Evolutionary conservation across 1,140 invertebrate genomes (phyloP), one percentile per base, ranked within the genome.

Genomic region (Drosophila kepulauana): DNA sequence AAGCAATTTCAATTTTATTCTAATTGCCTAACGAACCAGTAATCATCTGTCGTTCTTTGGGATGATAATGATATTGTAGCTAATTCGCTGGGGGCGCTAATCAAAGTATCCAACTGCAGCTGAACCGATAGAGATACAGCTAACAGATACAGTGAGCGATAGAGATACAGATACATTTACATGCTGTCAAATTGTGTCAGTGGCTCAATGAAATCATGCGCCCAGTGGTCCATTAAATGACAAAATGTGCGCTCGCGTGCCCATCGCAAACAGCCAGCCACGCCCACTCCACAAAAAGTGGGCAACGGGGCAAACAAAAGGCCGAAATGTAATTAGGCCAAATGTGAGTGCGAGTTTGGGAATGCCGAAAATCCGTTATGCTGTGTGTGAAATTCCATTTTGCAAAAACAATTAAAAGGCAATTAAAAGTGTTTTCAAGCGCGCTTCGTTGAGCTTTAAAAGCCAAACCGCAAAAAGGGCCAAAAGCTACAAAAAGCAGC

Each of bases 161-260:
- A 38, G 35, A 38, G 35, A 8, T 25, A 28, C 16, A 38, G 35
- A 38, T 51, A 51, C 16, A 51, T 25, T 28, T 49, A 59, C 62
- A 20, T 46, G 62, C 43, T 61, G 45, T 15, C 72, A 16, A 88
- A 89, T 51, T 88, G 85, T 89, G 89, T 91, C 88, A 88, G 78
- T 85, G 75, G 81, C 72, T 15, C 84, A 91, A 91, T 91, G 65
- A 67, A 91, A 91, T 91, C 88, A 91, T 85, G 57, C 74, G 88
- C 88, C 71, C 88, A 91, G 88, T 91, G 88, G 74, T 79, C 89
- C 89, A 91, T 65, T 88, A 88, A 91, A 91, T 91, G 84, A 91
- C 66, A 81, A 91, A 91, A 81, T 91, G 49, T 67, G 51, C 76
- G 58, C 79, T 33, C 58, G 30, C 57, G 57, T 69, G 56, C 15